Percentiles rank a stretch among this genome's conserved stretches.
These are phyloP conservation scores for Otocyon megalotis DNA, from an alignment of 2,113 vertebrate genomes.

Conservation along the genomic window DNA sequence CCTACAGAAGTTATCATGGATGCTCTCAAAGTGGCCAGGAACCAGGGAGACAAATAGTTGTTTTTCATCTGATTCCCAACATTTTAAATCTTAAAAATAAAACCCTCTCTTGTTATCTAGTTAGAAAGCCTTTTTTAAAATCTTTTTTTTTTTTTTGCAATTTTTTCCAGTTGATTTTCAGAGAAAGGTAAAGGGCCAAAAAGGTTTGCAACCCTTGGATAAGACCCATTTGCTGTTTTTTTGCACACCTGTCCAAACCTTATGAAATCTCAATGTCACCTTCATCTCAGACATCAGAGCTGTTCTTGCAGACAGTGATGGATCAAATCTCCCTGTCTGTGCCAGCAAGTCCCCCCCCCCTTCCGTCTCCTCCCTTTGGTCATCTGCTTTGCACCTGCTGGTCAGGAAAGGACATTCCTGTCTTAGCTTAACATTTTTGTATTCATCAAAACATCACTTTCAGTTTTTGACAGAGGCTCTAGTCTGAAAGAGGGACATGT, in stretches of 20 bases:
- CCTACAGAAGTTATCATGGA: neutral
- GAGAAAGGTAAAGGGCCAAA: neutral
- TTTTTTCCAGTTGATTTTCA: neutral
- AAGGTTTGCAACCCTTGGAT: neutral
- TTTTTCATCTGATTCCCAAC: slow-evolving; percentile 20
- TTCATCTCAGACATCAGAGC: slow-evolving; percentile 62
- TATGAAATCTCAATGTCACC: slow-evolving; percentile 60
- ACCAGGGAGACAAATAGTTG: neutral
- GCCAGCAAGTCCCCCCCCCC: neutral
- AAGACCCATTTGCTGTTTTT: neutral
- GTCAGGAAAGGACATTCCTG: neutral
- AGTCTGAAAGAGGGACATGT: neutral
- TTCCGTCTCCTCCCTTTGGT: neutral
- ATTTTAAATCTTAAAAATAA: neutral
- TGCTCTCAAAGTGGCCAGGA: neutral
- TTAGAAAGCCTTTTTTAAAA: neutral
- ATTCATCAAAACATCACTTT: neutral
- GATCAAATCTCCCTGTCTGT: slow-evolving; percentile 5
- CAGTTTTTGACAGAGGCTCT: neutral
- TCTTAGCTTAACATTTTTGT: neutral
- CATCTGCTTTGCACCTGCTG: slow-evolving; percentile 30
- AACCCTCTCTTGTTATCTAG: neutral
- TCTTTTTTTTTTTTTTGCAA: too few relatives aligned
- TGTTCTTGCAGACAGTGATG: neutral
- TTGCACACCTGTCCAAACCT: slow-evolving; percentile 26